Percentiles rank a stretch among this genome's conserved stretches.
Evolutionary conservation across 1,140 invertebrate species (phyloP).

Genomic region (Pseudomyrmex sp.): DNA sequence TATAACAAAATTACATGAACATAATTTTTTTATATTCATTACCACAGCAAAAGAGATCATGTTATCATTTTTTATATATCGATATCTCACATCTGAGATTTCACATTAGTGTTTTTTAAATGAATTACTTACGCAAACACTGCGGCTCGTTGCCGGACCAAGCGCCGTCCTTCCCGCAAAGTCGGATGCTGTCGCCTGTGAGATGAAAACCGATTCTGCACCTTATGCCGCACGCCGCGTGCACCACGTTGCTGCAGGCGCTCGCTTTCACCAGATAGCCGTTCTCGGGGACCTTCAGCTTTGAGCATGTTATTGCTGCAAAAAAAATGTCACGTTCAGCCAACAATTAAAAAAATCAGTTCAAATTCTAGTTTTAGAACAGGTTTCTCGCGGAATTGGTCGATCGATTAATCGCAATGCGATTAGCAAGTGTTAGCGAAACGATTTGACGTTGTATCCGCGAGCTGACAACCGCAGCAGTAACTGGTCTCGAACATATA

Average conservation of each 20-base stretch:
- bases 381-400: no score
- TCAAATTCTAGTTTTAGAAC: no score
- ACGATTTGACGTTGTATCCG: slow-evolving; percentile 20
- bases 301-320: slow-evolving; percentile 87
- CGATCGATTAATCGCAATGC: no score
- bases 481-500: background rate
- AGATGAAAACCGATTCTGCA: slow-evolving; percentile 89
- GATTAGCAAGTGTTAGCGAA: background rate
- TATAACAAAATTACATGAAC: background rate
- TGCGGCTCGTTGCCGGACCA: slow-evolving; percentile 88
- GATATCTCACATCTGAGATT: no score
- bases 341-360: background rate
- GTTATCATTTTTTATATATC: no score
- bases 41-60: no score
- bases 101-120: background rate
- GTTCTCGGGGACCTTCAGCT: slow-evolving; percentile 86
- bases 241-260: slow-evolving; percentile 88
- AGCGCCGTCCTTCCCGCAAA: slow-evolving; percentile 88
- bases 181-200: slow-evolving; percentile 88
- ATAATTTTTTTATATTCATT: no score
- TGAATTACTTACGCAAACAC: slow-evolving; percentile 86
- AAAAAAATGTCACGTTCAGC: slow-evolving; percentile 50
- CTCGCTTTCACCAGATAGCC: slow-evolving; percentile 89
- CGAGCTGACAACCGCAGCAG: background rate
- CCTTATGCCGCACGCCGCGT: slow-evolving; percentile 89